phyloP scores from a whole-genome alignment of 35 echinoderm and acorn worm species.

The Eucidaris tribuloides region DNA sequence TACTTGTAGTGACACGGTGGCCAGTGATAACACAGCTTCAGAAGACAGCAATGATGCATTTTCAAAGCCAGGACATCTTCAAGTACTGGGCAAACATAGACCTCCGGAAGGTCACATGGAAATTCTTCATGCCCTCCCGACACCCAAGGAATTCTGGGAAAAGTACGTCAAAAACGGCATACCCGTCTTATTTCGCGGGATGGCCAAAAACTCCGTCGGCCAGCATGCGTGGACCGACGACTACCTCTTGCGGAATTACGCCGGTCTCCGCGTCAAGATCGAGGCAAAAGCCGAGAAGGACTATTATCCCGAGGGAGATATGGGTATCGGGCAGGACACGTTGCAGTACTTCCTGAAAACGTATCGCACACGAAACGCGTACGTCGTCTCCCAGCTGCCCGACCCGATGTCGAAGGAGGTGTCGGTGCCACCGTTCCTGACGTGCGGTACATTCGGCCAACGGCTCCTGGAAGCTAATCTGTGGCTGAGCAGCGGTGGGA shows the following conservation, averaged over 20 bases:
- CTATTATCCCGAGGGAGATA: constrained; percentile 60
- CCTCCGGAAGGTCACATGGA: constrained; percentile 77
- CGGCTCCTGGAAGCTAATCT: constrained; percentile 78
- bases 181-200: constrained; percentile 71
- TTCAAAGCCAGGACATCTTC: constrained; percentile 64
- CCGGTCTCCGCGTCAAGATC: constrained; percentile 81
- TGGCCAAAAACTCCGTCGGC: constrained; percentile 55
- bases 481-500: constrained; percentile 88
- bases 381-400: constrained; percentile 73
- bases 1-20: no score
- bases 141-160: constrained; percentile 84
- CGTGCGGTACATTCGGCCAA: constrained; percentile 75
- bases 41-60: no score
- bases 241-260: constrained; percentile 64
- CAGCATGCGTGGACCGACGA: constrained; percentile 77
- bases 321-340: constrained; percentile 72
- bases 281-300: constrained; percentile 84
- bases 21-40: no score
- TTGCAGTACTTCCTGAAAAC: constrained; percentile 44
- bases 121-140: constrained; percentile 42
- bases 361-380: constrained; percentile 49
- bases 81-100: constrained; percentile 75
- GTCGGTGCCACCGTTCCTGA: constrained; percentile 71
- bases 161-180: constrained; percentile 62
- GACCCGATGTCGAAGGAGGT: constrained; percentile 58